phyloP scores from a whole-genome alignment of 2,113 vertebrate species.

The Microcebus griseorufus region DNA sequence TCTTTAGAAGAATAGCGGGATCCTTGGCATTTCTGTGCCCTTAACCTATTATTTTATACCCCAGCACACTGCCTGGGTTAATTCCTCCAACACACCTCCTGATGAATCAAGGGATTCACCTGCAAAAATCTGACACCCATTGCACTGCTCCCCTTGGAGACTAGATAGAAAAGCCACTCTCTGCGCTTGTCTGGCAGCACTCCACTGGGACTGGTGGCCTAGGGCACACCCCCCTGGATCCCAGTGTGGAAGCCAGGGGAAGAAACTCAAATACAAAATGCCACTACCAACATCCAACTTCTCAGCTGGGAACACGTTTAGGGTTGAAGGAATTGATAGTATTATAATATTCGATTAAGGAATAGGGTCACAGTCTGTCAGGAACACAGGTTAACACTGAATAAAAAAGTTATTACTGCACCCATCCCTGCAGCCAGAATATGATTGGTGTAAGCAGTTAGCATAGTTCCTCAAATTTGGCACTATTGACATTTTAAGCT shows the following conservation, averaged over 20 bases:
- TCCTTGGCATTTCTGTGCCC: not conserved
- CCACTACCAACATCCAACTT: not conserved
- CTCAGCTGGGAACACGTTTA: not conserved
- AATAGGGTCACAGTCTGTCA: not conserved
- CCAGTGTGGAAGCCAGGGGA: not conserved
- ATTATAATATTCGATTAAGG: not conserved
- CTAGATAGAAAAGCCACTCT: not conserved
- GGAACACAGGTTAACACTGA: not conserved
- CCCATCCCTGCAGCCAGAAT: not conserved
- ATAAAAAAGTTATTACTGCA: not conserved
- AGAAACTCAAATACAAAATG: not conserved
- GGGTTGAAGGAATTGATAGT: not conserved
- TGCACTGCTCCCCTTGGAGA: not conserved
- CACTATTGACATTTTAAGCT: not conserved
- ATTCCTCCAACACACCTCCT: not conserved
- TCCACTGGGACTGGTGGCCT: not conserved
- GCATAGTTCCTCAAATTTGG: not conserved
- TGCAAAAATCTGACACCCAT: not conserved
- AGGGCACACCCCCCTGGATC: not conserved
- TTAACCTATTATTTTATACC: not conserved
- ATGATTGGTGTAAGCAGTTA: not conserved
- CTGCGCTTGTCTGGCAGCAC: not conserved
- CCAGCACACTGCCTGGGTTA: not conserved
- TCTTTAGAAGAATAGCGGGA: not conserved
- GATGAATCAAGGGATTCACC: not conserved